Base-by-base conservation (phyloP, 1,140 invertebrate genomes). In the Drosophila pandora region DNA sequence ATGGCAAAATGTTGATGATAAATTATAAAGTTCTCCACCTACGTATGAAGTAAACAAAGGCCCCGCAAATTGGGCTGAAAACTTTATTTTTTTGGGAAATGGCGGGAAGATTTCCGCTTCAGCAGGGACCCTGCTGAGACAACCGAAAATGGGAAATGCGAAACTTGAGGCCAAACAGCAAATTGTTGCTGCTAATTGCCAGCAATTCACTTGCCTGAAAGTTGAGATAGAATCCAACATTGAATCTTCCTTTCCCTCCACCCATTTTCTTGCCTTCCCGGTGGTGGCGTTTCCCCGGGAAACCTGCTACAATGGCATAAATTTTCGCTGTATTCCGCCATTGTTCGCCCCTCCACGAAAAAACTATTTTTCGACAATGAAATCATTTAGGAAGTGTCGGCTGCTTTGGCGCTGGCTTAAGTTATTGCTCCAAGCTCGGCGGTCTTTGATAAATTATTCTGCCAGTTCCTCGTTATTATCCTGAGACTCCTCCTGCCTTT, bases 141-240 rank as follows among this genome's bases (percentile, higher is more conserved):
- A 67, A 43, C 56, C 45, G n/a, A 64, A 61, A 72, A 62, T 13
- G 48, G 58, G 21, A 52, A 45, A 55, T 41, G 54, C 41, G 49
- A 72, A 79, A 88, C 84, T 88, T 83, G 69, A 83, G 76, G 72
- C 79, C 63, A 83, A 88, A 88, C 83, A 79, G 79, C 83, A 83
- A 88, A 88, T 88, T 88, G 76, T 79, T 83, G 79, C 71, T 69
- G 76, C 83, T 88, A 88, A 88, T 88, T 88, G 83, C 79, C 71
- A 56, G 52, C 84, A 79, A 87, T 87, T 88, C 79, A 76, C 50
- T 87, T 64, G 48, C 60, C 74, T 67, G 45, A 69, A 73, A 69
- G 55, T 58, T 53, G 47, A 76, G 63, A 48, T 69, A 55, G 59
- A 34, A 63, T 47, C 63, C 63, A 8, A 56, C 50, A 57, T n/a